A percentile compares a stretch with the other conserved stretches of the same genome.
phyloP scores from a whole-genome alignment of 2,113 vertebrate genomes.

The Phrynosoma blainvillii region DNA sequence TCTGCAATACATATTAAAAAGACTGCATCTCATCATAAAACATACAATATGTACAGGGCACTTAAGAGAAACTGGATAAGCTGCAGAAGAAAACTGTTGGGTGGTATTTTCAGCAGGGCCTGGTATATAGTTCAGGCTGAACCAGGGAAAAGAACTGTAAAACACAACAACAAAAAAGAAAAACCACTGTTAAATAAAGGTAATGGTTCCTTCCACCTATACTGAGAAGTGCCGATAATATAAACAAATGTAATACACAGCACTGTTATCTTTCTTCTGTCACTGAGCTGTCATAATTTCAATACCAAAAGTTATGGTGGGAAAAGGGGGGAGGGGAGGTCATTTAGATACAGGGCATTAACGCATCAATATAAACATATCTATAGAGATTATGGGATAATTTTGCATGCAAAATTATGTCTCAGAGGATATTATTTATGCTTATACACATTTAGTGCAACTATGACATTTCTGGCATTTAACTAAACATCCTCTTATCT shows the following conservation, averaged over 20 bases:
- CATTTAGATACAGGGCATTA: slow-evolving; percentile 81
- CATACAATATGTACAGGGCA: slow-evolving; percentile 96
- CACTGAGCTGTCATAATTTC: slow-evolving; percentile 83
- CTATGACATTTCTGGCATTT: slow-evolving; percentile 81
- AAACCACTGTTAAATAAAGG: slow-evolving; percentile 99
- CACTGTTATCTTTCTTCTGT: slow-evolving; percentile 82
- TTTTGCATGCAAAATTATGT: slow-evolving; percentile 86
- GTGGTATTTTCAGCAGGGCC: slow-evolving; percentile 99
- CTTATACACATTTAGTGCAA: slow-evolving; percentile 80
- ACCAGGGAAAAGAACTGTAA: slow-evolving; percentile 99
- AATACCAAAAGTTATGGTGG: slow-evolving; percentile 81
- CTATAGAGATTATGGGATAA: slow-evolving; percentile 80
- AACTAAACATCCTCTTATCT: slow-evolving; percentile 78
- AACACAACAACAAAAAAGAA: slow-evolving; percentile 99
- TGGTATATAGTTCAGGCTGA: slow-evolving; percentile 99
- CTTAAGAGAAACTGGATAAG: slow-evolving; percentile 99
- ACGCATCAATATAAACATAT: slow-evolving; percentile 83
- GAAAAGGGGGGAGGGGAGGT: slow-evolving; percentile 72
- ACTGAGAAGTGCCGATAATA: slow-evolving; percentile 88
- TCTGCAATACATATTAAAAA: slow-evolving; percentile 86
- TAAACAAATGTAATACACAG: slow-evolving; percentile 86
- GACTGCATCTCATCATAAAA: slow-evolving; percentile 88
- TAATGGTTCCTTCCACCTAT: slow-evolving; percentile 92
- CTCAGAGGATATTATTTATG: slow-evolving; percentile 80
- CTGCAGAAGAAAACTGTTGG: slow-evolving; percentile 99